A percentile compares a stretch with the other conserved stretches of the same genome.
These are phyloP conservation scores for Terrapene triunguis DNA, from an alignment of 2,113 vertebrate species.

Conservation along the genomic window DNA sequence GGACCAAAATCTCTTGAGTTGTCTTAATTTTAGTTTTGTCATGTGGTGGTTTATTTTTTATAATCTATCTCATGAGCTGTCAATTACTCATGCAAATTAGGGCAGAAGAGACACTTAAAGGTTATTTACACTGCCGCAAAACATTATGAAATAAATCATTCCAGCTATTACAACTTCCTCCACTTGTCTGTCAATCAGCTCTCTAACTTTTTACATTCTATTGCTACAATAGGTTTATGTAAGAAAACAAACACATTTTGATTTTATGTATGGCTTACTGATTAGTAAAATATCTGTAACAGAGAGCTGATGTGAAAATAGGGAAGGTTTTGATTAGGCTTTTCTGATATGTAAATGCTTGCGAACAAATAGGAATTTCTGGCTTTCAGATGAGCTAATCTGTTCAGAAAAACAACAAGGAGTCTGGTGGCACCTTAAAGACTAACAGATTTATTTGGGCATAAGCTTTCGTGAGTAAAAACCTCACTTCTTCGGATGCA, in stretches of 20 bases:
- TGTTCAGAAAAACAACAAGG: neutral
- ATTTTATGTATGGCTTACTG: conserved; percentile 42
- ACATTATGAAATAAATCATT: conserved; percentile 53
- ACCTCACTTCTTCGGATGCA: too few relatives aligned
- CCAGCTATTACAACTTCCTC: conserved; percentile 3
- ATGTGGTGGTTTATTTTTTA: neutral
- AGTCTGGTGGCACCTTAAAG: too few relatives aligned
- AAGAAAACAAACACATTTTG: conserved; percentile 60
- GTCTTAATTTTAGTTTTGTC: neutral
- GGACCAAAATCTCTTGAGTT: neutral
- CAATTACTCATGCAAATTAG: conserved; percentile 55
- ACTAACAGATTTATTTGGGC: too few relatives aligned
- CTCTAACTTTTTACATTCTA: conserved; percentile 27
- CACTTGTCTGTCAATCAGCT: conserved; percentile 17
- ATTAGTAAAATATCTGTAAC: conserved; percentile 51
- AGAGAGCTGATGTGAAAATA: conserved; percentile 53
- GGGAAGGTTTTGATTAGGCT: conserved; percentile 62
- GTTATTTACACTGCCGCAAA: conserved; percentile 61
- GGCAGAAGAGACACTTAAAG: conserved; percentile 27
- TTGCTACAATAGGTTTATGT: conserved; percentile 26
- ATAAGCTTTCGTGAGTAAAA: too few relatives aligned
- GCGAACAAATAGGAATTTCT: conserved; percentile 24
- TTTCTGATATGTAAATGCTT: conserved; percentile 65
- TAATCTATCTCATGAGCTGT: conserved; percentile 6
- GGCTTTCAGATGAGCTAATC: neutral